Conservation (phyloP, 2,113 vertebrate species). For the Parus major region DNA sequence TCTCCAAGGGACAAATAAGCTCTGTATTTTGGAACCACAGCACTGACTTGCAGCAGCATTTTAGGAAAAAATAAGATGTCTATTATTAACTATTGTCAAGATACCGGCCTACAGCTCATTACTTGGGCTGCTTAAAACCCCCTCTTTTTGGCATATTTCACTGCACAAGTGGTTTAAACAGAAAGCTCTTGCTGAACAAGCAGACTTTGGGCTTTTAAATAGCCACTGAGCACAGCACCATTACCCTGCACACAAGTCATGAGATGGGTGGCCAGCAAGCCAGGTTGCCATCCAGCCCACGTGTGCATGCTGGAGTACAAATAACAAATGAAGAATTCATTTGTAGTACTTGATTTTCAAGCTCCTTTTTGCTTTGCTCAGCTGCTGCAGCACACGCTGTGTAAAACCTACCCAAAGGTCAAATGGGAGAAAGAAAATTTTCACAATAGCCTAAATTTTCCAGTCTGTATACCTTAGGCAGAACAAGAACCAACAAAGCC, state of each 20-base stretch:
- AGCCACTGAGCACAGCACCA: neutral
- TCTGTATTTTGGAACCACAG: slow-evolving; percentile 34
- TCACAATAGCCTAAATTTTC: neutral
- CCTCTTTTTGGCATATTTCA: slow-evolving; percentile 17
- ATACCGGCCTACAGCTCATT: slow-evolving; percentile 34
- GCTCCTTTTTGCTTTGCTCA: slow-evolving; percentile 45
- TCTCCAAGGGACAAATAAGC: slow-evolving; percentile 4
- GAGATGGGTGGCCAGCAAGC: neutral
- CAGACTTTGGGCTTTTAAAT: neutral
- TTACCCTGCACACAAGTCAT: neutral
- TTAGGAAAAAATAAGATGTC: slow-evolving; percentile 25
- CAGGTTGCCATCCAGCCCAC: neutral
- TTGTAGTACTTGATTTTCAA: slow-evolving; percentile 16
- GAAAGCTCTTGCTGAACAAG: slow-evolving; percentile 22
- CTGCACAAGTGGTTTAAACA: neutral
- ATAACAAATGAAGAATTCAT: neutral
- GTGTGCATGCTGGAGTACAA: neutral
- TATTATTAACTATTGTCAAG: slow-evolving; percentile 60
- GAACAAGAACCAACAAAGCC: slow-evolving; percentile 1
- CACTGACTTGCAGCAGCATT: slow-evolving; percentile 27
- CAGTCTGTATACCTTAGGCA: neutral
- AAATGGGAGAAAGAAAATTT: neutral
- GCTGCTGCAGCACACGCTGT: neutral
- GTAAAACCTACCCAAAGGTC: slow-evolving; percentile 10
- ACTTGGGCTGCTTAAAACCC: slow-evolving; percentile 32